These are phyloP conservation scores for Gandaritis pyraliata DNA, from an alignment of 2,888 invertebrate genomes.

Conservation along the genomic window DNA sequence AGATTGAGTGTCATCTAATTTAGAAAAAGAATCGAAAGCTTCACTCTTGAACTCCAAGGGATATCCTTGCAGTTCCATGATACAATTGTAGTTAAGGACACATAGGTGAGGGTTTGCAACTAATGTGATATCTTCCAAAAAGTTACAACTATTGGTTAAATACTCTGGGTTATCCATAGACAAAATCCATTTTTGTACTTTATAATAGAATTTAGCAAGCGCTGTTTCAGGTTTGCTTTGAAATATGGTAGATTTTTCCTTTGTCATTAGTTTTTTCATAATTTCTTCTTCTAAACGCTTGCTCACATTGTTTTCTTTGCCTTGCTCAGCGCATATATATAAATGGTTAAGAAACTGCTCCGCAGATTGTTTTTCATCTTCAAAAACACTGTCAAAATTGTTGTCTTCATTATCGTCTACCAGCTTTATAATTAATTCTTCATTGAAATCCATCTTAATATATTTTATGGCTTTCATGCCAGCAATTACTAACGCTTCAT, in stretches of 20 bases:
- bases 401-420: neutral
- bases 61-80: neutral
- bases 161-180: neutral
- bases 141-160: neutral
- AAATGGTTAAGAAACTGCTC: neutral
- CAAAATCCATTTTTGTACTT: constrained; percentile 5
- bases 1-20: neutral
- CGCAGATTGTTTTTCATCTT: neutral
- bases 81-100: neutral
- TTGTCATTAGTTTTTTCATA: neutral
- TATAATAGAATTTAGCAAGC: neutral
- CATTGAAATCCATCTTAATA: neutral
- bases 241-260: neutral
- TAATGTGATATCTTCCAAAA: neutral
- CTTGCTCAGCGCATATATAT: neutral
- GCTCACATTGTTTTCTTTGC: neutral
- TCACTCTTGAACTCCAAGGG: neutral
- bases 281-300: neutral
- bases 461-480: neutral
- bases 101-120: neutral
- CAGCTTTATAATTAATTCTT: neutral
- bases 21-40: neutral
- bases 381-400: neutral
- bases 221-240: neutral
- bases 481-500: neutral